Evolutionary conservation across 2,797 vertebrate species (phyloP).

Genomic region (Amniataba percoides): DNA sequence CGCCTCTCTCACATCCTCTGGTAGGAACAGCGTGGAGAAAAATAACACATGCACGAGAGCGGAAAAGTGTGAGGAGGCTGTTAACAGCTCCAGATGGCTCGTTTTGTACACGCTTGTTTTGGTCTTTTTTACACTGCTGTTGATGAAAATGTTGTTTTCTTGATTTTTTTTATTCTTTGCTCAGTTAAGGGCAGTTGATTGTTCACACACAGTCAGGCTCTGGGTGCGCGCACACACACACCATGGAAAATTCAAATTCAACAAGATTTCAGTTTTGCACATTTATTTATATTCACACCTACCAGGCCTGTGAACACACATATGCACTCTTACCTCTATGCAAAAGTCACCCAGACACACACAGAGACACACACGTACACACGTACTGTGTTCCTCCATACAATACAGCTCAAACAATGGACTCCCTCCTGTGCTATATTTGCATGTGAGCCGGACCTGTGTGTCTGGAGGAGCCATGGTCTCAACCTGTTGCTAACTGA

Average conservation of each 20-base stretch:
- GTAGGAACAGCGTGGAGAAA: conserved; percentile 58
- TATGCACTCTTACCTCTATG: conserved; percentile 28
- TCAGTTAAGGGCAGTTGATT: background rate
- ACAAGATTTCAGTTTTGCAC: background rate
- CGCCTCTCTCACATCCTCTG: conserved; percentile 70
- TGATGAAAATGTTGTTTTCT: conserved; percentile 18
- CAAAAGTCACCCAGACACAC: conserved; percentile 28
- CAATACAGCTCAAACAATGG: conserved; percentile 36
- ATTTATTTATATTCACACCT: conserved; percentile 50
- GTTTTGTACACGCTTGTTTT: conserved; percentile 35
- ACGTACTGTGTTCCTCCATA: conserved; percentile 6
- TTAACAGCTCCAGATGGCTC: conserved; percentile 60
- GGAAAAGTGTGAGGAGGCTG: conserved; percentile 35
- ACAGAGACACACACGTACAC: conserved; percentile 1
- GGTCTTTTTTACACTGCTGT: conserved; percentile 14
- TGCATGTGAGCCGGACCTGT: conserved; percentile 29
- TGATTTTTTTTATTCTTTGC: conserved; percentile 8
- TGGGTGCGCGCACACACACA: background rate
- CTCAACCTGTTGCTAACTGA: conserved; percentile 9
- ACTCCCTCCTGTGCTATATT: conserved; percentile 13
- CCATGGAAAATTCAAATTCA: background rate
- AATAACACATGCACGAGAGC: conserved; percentile 40
- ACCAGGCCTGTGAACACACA: conserved; percentile 17
- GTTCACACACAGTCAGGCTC: background rate
- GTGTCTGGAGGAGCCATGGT: conserved; percentile 2